Evolutionary conservation across 2,113 vertebrate genomes (phyloP).

Genomic region (Callionymus lyra): DNA sequence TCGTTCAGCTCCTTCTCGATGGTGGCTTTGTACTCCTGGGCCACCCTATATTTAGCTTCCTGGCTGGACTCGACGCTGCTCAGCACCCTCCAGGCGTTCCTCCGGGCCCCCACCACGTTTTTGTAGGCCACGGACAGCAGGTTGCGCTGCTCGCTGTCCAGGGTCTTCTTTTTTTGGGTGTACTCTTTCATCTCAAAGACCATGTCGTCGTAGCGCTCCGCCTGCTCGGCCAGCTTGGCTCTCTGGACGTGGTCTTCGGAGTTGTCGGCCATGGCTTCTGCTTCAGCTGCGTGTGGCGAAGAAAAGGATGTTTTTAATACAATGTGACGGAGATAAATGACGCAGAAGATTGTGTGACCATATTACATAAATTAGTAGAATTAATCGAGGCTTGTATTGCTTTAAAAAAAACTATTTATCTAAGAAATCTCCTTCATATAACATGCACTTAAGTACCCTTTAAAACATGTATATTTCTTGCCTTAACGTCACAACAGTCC

Average conservation of each 20-base stretch:
- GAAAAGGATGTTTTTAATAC: background rate
- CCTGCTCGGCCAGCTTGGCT: conserved; percentile 94
- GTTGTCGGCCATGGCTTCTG: conserved; percentile 64
- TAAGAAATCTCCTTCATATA: too few species aligned
- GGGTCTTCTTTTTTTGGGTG: conserved; percentile 74
- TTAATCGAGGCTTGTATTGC: too few species aligned
- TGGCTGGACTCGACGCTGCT: conserved; percentile 88
- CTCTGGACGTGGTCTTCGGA: conserved; percentile 82
- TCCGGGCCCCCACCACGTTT: conserved; percentile 92
- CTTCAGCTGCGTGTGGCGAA: conserved; percentile 13
- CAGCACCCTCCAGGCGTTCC: conserved; percentile 93
- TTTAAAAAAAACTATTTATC: too few species aligned
- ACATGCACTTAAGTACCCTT: too few species aligned
- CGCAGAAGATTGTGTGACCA: too few species aligned
- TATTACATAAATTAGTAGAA: too few species aligned
- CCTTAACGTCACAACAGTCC: too few species aligned
- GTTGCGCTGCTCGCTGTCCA: conserved; percentile 93
- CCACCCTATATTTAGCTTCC: conserved; percentile 70
- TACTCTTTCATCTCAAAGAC: conserved; percentile 80
- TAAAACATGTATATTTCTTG: too few species aligned
- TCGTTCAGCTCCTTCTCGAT: conserved; percentile 89
- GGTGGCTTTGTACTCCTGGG: conserved; percentile 79
- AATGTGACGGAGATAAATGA: too few species aligned
- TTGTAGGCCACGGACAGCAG: conserved; percentile 97
- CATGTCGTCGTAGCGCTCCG: conserved; percentile 96